A percentile compares a stretch with the other conserved stretches of the same genome.
These are phyloP conservation scores for Argyresthia goedartella DNA, from an alignment of 2,888 invertebrate genomes.

Conservation along the genomic window DNA sequence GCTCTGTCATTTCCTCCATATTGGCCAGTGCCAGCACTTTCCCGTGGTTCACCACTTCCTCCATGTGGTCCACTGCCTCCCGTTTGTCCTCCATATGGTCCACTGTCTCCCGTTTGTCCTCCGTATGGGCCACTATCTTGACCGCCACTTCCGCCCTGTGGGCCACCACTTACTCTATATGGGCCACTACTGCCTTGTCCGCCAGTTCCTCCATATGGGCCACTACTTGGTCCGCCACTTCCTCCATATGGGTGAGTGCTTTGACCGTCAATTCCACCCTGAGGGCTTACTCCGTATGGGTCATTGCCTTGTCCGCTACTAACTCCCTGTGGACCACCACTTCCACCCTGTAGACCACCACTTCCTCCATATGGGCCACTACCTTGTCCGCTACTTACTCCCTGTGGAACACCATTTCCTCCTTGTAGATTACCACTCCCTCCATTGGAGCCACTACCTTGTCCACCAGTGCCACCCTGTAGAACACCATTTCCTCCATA, in stretches of 20 bases:
- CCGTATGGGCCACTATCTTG: neutral
- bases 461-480: conserved; percentile 5
- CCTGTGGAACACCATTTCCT: conserved; percentile 9
- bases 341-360: neutral
- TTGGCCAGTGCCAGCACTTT: neutral
- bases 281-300: neutral
- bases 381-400: conserved; percentile 7
- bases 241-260: neutral
- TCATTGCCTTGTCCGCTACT: neutral
- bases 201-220: neutral
- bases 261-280: conserved; percentile 8
- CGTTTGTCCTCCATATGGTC: neutral
- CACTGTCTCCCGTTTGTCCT: too few relatives aligned
- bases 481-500: neutral
- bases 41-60: neutral
- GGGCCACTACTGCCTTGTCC: neutral
- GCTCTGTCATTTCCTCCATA: neutral
- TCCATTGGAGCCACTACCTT: conserved; percentile 1
- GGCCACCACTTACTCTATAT: neutral
- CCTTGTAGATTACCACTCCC: conserved; percentile 7
- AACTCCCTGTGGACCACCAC: neutral
- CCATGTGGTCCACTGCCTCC: neutral
- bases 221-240: neutral
- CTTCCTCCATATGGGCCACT: neutral
- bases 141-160: conserved; percentile 5